Conservation (phyloP, 2,113 vertebrate species). For the Poeciliopsis prolifica region DNA sequence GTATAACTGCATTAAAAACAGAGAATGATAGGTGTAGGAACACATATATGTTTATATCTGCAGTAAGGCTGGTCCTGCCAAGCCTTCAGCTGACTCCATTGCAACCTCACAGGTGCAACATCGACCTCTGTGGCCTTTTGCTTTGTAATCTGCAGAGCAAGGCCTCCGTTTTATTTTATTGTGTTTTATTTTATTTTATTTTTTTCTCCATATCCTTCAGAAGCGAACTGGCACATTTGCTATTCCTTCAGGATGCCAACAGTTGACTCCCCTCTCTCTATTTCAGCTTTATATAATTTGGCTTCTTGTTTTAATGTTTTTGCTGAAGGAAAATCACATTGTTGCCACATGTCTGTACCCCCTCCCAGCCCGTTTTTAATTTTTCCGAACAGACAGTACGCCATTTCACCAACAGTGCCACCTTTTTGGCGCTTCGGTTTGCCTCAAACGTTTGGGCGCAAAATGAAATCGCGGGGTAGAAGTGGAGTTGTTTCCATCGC, state of each 20-base stretch:
- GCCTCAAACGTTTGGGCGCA: slow-evolving; percentile 62
- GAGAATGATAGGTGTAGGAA: slow-evolving; percentile 74
- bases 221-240: slow-evolving; percentile 58
- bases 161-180: slow-evolving; percentile 27
- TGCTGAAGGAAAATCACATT: slow-evolving; percentile 40
- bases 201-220: slow-evolving; percentile 45
- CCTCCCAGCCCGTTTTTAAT: slow-evolving; percentile 39
- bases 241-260: slow-evolving; percentile 57
- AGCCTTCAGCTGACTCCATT: slow-evolving; percentile 83
- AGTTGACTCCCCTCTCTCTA: slow-evolving; percentile 56
- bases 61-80: slow-evolving; percentile 78
- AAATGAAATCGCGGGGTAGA: slow-evolving; percentile 43
- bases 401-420: slow-evolving; percentile 71
- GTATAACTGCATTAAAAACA: slow-evolving; percentile 85
- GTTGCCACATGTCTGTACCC: slow-evolving; percentile 58
- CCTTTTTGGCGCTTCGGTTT: slow-evolving; percentile 57
- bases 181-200: slow-evolving; percentile 1
- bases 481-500: slow-evolving; percentile 38
- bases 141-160: slow-evolving; percentile 41
- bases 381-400: slow-evolving; percentile 52
- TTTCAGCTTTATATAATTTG: slow-evolving; percentile 69
- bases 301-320: slow-evolving; percentile 58
- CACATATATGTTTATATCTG: slow-evolving; percentile 80
- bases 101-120: slow-evolving; percentile 72
- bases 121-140: slow-evolving; percentile 64